Conservation (phyloP, 2,888 invertebrate genomes). For the Tuta absoluta region DNA sequence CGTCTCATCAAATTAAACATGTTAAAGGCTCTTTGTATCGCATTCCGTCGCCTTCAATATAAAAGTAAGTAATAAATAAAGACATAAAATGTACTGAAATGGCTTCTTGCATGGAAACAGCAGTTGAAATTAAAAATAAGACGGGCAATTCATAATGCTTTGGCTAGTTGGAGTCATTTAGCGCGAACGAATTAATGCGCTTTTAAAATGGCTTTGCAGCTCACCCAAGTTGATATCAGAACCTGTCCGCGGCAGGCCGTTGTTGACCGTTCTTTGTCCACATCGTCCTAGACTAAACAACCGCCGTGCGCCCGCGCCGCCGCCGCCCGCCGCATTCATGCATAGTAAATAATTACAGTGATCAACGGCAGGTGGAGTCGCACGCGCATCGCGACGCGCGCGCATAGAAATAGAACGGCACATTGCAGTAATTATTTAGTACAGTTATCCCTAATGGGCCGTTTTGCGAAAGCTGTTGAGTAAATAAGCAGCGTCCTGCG, state of each 20-base stretch:
- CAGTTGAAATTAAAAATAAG: constrained; percentile 30
- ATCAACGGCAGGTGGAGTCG: constrained; percentile 77
- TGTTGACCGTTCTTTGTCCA: constrained; percentile 77
- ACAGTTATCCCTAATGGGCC: constrained; percentile 80
- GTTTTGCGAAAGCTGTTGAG: constrained; percentile 80
- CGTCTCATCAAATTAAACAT: constrained; percentile 16
- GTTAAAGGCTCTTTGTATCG: background rate
- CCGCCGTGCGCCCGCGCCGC: constrained; percentile 50
- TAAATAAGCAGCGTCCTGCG: constrained; percentile 77
- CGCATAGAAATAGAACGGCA: constrained; percentile 80
- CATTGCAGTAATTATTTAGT: constrained; percentile 81
- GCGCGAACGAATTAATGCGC: constrained; percentile 66
- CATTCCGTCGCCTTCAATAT: background rate
- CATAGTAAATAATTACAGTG: constrained; percentile 81
- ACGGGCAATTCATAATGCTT: constrained; percentile 49
- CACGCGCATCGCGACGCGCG: constrained; percentile 61
- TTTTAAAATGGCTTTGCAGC: constrained; percentile 68
- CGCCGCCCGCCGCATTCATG: constrained; percentile 64
- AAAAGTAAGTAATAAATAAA: constrained; percentile 2
- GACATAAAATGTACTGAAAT: constrained; percentile 10
- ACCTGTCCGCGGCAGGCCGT: constrained; percentile 66
- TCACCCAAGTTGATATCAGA: constrained; percentile 69
- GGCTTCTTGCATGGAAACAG: background rate
- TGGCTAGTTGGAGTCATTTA: constrained; percentile 54
- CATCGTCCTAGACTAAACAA: constrained; percentile 76